Evolutionary conservation across 2,113 vertebrate genomes (phyloP).

Genomic region (Pterocles burchelli): DNA sequence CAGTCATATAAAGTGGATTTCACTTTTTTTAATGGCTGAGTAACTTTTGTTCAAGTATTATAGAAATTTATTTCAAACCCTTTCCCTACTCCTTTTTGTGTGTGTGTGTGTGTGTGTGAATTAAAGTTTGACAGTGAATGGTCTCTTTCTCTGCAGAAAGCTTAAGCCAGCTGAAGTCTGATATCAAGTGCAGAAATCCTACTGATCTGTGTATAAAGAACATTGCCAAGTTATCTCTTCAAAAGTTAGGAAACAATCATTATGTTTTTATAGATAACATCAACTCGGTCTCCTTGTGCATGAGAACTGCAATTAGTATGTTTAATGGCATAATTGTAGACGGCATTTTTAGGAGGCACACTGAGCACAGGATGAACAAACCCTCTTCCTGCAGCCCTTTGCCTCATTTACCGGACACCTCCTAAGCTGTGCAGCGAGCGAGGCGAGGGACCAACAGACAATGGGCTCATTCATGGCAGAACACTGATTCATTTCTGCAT

Average conservation of each 20-base stretch:
- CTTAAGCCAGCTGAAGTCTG: not conserved
- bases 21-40: not conserved
- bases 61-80: not conserved
- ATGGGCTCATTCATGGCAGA: slow-evolving; percentile 58
- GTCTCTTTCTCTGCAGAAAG: not conserved
- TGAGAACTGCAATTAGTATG: not conserved
- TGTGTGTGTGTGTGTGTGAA: not conserved
- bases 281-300: not conserved
- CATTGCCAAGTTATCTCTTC: not conserved
- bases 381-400: slow-evolving; percentile 42
- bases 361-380: slow-evolving; percentile 43
- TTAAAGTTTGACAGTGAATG: not conserved
- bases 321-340: not conserved
- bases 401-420: slow-evolving; percentile 48
- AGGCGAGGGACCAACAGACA: not conserved
- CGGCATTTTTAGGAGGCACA: not conserved
- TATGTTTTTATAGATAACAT: not conserved
- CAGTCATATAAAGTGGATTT: not conserved
- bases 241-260: not conserved
- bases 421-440: not conserved
- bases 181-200: not conserved
- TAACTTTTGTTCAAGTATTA: not conserved
- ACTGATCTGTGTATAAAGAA: not conserved
- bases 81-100: not conserved
- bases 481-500: slow-evolving; percentile 56